Base-by-base conservation (phyloP, 2,797 vertebrate species). In the Geotrypetes seraphini region DNA sequence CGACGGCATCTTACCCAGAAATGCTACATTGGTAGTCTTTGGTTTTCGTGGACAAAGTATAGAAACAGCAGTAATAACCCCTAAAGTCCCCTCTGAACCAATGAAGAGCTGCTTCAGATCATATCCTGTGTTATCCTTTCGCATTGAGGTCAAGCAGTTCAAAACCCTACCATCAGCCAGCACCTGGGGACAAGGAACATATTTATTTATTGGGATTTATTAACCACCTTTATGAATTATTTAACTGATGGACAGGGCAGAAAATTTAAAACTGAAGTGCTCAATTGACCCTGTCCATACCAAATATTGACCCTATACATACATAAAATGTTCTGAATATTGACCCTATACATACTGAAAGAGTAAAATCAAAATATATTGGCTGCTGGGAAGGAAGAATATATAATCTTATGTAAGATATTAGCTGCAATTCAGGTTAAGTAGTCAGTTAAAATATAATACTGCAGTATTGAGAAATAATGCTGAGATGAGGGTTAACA, bases 91-190 rank as follows among this genome's bases (percentile, higher is more conserved):
- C 60, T 99, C 96, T 0, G 94, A 94, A 3, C 96, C 94, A 0
- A 99, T 96, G 58, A 98, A 96, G 23, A 98, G 85, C 80, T 99
- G 96, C 60, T 99, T 99, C 57, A 97, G 67, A 57, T 99, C 96
- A 5, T 98, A 99, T 60, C 94, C 96, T 0, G 94, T 99, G 60
- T 97, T 99, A 43, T 99, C 93, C 53, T 99, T 99, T 15, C 92
- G 65, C 62, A 97, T 65, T 1, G 83, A 81, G 0, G 75, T 51
- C 63, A 98, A 63, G 29, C 89, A 91, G 64, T 96, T 75, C 59
- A 99, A 66, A 30, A 86, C 18, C 1, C 65, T 71, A 12, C 96
- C 96, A 1, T 93, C 80, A 2, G 91, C 90, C 55, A 97, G 71
- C 10, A 93, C 92, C 96, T 98, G 30, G 3, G 3, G 15, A 12